phyloP scores from a whole-genome alignment of 2,888 invertebrate species.

The Dicroscelio sp. region DNA sequence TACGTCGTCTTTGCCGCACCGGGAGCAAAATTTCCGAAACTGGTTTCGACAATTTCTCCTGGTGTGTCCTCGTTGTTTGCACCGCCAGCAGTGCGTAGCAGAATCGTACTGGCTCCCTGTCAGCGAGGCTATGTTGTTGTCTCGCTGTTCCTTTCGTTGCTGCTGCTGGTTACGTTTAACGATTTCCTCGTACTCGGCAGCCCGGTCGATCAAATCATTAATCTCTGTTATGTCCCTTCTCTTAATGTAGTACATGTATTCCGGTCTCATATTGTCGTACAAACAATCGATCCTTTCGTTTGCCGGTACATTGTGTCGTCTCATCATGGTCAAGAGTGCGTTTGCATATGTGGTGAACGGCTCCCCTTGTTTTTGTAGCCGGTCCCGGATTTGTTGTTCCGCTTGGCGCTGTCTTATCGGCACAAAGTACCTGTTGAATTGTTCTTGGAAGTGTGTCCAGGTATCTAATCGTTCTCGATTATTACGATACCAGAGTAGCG shows the following conservation, averaged over 20 bases:
- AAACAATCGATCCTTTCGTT: background rate
- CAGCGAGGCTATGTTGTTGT: background rate
- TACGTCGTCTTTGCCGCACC: conserved; percentile 1
- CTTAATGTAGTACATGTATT: background rate
- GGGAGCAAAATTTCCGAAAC: background rate
- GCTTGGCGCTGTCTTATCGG: background rate
- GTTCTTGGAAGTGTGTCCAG: background rate
- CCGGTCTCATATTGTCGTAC: background rate
- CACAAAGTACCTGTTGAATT: background rate
- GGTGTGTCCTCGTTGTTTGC: background rate
- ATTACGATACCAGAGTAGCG: conserved; percentile 39
- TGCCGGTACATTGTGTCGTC: no score
- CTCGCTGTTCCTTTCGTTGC: background rate
- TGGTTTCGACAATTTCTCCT: background rate
- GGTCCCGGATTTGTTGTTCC: no score
- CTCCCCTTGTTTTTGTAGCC: no score
- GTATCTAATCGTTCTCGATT: background rate
- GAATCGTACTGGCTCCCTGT: no score
- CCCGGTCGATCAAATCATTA: background rate
- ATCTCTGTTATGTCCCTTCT: background rate
- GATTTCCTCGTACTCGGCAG: background rate
- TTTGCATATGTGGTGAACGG: no score
- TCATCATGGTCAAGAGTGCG: no score
- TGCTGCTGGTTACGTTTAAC: background rate
- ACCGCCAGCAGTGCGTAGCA: background rate